Evolutionary conservation across 2,888 invertebrate genomes (phyloP).

Genomic region (Limnephilus auricula): DNA sequence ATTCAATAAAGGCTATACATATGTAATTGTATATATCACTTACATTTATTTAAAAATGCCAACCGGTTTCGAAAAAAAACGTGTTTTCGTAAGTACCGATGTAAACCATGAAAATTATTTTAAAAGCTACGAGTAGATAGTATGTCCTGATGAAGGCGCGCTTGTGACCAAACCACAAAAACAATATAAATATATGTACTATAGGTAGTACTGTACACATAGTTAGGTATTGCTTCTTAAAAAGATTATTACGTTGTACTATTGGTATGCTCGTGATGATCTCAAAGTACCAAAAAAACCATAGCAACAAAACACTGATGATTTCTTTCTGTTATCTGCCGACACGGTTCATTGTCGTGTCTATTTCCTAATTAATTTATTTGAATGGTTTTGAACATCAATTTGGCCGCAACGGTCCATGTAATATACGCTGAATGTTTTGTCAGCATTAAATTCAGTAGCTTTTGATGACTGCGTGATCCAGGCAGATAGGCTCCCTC

Average conservation of each 20-base stretch:
- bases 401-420: background rate
- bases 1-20: background rate
- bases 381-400: background rate
- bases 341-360: background rate
- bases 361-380: background rate
- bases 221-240: background rate
- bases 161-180: too few relatives aligned
- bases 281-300: background rate
- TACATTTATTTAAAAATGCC: background rate
- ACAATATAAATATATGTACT: too few relatives aligned
- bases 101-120: background rate
- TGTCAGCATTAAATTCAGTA: background rate
- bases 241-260: background rate
- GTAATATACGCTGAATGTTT: background rate
- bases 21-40: background rate
- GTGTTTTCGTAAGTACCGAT: background rate
- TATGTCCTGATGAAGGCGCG: too few relatives aligned
- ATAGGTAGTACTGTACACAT: too few relatives aligned
- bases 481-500: conserved; percentile 22
- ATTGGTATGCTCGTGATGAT: background rate
- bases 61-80: background rate
- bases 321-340: background rate
- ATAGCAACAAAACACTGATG: background rate
- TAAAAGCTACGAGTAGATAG: background rate
- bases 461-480: conserved; percentile 24